phyloP scores from a whole-genome alignment of 2,888 invertebrate species.

The Hypomecis punctinalis region DNA sequence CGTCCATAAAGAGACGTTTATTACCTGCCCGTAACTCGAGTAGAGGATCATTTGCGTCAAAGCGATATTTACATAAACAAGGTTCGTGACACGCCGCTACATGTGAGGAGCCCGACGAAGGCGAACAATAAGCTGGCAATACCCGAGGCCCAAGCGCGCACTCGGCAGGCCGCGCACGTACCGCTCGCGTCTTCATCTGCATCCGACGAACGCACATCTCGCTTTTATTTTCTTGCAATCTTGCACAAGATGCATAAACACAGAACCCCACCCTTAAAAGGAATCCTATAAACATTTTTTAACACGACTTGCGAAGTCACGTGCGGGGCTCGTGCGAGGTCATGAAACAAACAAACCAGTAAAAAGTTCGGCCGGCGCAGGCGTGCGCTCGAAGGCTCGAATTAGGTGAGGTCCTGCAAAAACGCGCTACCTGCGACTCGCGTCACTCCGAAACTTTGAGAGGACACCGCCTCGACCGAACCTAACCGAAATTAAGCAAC shows the following conservation, averaged over 20 bases:
- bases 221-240: conserved; percentile 48
- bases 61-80: conserved; percentile 61
- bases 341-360: conserved; percentile 63
- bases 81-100: conserved; percentile 54
- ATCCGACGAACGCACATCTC: conserved; percentile 48
- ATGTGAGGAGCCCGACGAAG: conserved; percentile 40
- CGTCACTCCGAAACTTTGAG: conserved; percentile 63
- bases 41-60: conserved; percentile 57
- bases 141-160: conserved; percentile 47
- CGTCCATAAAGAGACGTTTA: conserved; percentile 44
- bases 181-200: conserved; percentile 56
- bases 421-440: conserved; percentile 76
- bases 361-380: conserved; percentile 45
- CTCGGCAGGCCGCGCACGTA: conserved; percentile 59
- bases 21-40: conserved; percentile 47
- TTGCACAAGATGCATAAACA: conserved; percentile 43
- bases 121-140: conserved; percentile 58
- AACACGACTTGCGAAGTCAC: conserved; percentile 49
- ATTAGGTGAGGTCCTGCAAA: conserved; percentile 74
- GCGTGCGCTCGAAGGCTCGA: conserved; percentile 48
- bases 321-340: conserved; percentile 65
- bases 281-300: conserved; percentile 28
- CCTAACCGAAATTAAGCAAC: conserved; percentile 54
- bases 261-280: conserved; percentile 36
- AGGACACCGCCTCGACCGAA: conserved; percentile 55